phyloP scores from a whole-genome alignment of 2,113 vertebrate genomes.

The Lampris incognitus region DNA sequence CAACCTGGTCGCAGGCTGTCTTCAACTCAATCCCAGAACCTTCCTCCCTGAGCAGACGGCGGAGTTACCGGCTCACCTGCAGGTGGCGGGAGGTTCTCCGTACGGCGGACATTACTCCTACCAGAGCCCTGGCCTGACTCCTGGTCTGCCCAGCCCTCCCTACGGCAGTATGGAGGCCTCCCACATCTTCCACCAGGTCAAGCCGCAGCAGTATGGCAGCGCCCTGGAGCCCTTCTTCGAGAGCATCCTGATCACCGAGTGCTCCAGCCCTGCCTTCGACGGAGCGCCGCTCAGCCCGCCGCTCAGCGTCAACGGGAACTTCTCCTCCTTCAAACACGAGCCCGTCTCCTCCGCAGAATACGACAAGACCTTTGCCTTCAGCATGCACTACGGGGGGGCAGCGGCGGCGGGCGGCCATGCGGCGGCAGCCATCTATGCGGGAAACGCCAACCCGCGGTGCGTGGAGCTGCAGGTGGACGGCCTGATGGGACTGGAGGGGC shows the following conservation, averaged over 20 bases:
- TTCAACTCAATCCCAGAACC: conserved; percentile 96
- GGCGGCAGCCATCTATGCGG: conserved; percentile 85
- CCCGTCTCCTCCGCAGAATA: conserved; percentile 82
- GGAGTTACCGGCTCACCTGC: conserved; percentile 88
- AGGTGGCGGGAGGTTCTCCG: conserved; percentile 77
- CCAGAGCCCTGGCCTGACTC: conserved; percentile 93
- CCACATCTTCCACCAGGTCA: conserved; percentile 93
- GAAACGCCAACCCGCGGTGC: conserved; percentile 79
- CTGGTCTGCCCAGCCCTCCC: conserved; percentile 95
- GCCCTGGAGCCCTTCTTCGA: conserved; percentile 95
- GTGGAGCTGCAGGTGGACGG: conserved; percentile 91
- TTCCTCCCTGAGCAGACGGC: conserved; percentile 95
- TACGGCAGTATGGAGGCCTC: conserved; percentile 98
- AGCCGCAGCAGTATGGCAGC: conserved; percentile 84
- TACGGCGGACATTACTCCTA: conserved; percentile 90
- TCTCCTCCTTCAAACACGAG: conserved; percentile 97
- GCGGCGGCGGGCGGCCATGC: conserved; percentile 82
- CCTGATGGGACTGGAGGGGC: conserved; percentile 92
- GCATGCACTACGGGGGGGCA: conserved; percentile 91
- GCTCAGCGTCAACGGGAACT: conserved; percentile 97
- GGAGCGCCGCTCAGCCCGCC: conserved; percentile 93
- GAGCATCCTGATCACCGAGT: conserved; percentile 89
- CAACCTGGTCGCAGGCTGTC: conserved; percentile 95
- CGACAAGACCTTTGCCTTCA: conserved; percentile 94
- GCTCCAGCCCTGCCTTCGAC: conserved; percentile 91